Evolutionary conservation across 2,113 vertebrate species (phyloP).

Genomic region (Astatoreochromis straeleni): DNA sequence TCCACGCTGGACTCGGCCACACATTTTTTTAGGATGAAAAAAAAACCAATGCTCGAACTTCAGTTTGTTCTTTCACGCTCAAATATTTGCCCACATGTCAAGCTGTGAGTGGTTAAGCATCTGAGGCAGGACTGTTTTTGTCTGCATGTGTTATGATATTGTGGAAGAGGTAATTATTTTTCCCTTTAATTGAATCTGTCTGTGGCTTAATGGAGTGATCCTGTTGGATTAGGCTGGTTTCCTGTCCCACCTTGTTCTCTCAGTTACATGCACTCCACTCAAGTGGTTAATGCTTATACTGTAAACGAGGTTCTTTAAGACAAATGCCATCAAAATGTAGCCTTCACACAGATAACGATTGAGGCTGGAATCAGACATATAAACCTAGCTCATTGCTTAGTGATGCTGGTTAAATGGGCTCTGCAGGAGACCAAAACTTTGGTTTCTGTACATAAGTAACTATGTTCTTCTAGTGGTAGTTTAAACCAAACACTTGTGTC

Average conservation of each 20-base stretch:
- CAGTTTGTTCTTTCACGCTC: not conserved
- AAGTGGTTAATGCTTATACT: conserved; percentile 14
- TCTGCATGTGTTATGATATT: conserved; percentile 14
- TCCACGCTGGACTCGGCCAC: not conserved
- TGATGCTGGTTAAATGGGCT: not conserved
- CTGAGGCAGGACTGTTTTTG: not conserved
- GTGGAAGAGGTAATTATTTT: conserved; percentile 44
- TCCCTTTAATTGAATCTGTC: conserved; percentile 62
- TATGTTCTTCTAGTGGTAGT: not conserved
- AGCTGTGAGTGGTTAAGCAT: not conserved
- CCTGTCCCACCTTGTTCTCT: not conserved
- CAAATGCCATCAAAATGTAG: not conserved
- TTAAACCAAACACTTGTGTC: not conserved
- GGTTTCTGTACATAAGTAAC: not conserved
- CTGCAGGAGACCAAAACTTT: not conserved
- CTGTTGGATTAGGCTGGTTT: conserved; percentile 54
- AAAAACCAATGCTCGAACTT: not conserved
- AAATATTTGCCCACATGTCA: conserved; percentile 24
- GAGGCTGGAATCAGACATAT: not conserved
- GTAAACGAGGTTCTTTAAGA: conserved; percentile 18
- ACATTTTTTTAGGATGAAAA: not conserved
- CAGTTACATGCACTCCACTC: not conserved
- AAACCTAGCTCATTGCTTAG: not conserved
- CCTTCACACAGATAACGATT: not conserved
- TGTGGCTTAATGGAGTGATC: conserved; percentile 53